Evolutionary conservation across 2,113 vertebrate genomes (phyloP), one percentile per base, ranked within the genome.

Genomic region (Pomatorhinus ruficollis): DNA sequence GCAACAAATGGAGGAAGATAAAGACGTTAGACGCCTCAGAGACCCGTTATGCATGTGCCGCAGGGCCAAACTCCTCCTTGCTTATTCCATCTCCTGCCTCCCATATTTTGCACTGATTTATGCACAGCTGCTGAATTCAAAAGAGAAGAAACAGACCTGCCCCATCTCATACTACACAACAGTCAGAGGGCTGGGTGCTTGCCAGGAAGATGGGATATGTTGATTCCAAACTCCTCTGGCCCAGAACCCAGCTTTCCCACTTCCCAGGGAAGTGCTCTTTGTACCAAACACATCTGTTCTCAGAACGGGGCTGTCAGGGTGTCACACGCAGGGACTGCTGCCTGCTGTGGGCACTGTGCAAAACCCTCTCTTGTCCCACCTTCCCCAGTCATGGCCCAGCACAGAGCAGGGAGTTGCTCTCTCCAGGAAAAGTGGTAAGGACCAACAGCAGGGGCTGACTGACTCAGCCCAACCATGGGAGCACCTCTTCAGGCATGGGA

Each of bases 361-460:
- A 66, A 63, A 5, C 14, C 15, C 6, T n/a, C 42, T 23, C 31
- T 21, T 10, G 19, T 39, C 21, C 30, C 16, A 8, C 39, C 54
- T 56, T 31, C 24, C 63, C 27, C 60, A 49, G 8, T 0, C 9
- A 1, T 4, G 12, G 66, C 50, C 40, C 40, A 42, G 76, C 33
- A 56, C 40, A 50, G 39, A 72, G 2, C 1, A 1, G 59, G 0
- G 60, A 63, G 23, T 35, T 0, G 0, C 44, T 23, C 70, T 52
- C 23, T 35, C 59, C 40, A 64, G 59, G 14, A 2, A 1, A 71
- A 24, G 8, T 2, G 12, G 6, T 31, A 23, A 57, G 42, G 50
- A 49, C 20, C 28, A 72, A 50, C 14, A 49, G 10, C 40, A 86
- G 49, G 10, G 4, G 8, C 12, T 30, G 42, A 21, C 35, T 39